A percentile compares a stretch with the other conserved stretches of the same genome.
Conservation (phyloP, 2,888 invertebrate genomes). For the Ashinkailepas kermadecensis region DNA sequence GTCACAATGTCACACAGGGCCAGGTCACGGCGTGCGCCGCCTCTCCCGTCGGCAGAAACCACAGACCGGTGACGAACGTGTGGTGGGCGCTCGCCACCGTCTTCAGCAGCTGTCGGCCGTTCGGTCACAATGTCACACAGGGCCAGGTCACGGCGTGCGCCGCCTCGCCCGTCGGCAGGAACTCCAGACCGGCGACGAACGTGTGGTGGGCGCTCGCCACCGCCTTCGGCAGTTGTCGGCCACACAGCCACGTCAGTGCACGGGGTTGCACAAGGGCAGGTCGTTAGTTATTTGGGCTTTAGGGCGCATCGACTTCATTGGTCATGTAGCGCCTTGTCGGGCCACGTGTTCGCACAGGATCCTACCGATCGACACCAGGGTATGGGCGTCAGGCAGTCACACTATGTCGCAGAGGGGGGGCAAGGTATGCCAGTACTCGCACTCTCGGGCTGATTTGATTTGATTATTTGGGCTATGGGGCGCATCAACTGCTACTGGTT, state of each 20-base stretch:
- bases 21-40: constrained; percentile 48
- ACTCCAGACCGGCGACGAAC: constrained; percentile 94
- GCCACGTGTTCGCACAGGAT: too few relatives aligned
- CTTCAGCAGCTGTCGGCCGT: constrained; percentile 81
- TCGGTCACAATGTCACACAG: constrained; percentile 64
- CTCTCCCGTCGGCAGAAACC: constrained; percentile 64
- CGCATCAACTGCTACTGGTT: too few relatives aligned
- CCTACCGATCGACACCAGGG: too few relatives aligned
- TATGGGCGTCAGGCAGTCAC: too few relatives aligned
- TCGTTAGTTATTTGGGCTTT: too few relatives aligned
- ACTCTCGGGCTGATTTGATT: too few relatives aligned
- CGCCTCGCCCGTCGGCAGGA: constrained; percentile 56
- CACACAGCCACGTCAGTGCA: constrained; percentile 65
- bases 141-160: constrained; percentile 32
- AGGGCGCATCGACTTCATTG: too few relatives aligned
- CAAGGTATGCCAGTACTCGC: too few relatives aligned
- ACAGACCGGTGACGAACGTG: constrained; percentile 94
- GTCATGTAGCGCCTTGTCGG: too few relatives aligned
- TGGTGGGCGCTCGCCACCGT: constrained; percentile 79
- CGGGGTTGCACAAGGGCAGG: too few relatives aligned
- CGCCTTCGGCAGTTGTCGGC: constrained; percentile 88
- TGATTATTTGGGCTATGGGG: too few relatives aligned
- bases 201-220: constrained; percentile 82
- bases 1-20: constrained; percentile 59
- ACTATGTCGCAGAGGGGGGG: too few relatives aligned